These are phyloP conservation scores for Ommatoiulus sabulosus DNA, from an alignment of 2,888 invertebrate genomes.

Conservation along the genomic window DNA sequence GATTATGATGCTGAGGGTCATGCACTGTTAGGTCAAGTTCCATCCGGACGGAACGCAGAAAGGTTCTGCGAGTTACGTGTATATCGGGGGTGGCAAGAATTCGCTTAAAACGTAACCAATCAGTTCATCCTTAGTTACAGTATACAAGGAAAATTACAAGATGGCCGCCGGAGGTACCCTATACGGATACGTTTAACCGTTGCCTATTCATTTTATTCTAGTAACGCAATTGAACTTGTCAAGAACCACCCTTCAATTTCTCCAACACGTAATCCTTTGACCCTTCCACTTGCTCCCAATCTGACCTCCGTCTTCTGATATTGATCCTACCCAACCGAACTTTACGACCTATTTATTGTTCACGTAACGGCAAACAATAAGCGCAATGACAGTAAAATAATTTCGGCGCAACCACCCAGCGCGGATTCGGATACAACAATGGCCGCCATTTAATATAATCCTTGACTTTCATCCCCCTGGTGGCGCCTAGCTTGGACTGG, in stretches of 20 bases:
- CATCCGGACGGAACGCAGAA: background rate
- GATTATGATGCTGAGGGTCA: background rate
- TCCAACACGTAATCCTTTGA: background rate
- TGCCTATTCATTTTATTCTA: background rate
- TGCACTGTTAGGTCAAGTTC: background rate
- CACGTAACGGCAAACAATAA: background rate
- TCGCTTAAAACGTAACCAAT: background rate
- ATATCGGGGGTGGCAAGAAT: background rate
- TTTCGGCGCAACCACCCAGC: background rate
- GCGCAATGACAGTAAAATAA: constrained; percentile 13
- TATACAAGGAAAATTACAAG: background rate
- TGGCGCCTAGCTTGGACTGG: background rate
- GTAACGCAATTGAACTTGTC: background rate
- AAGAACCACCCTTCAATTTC: background rate
- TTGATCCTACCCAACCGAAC: background rate
- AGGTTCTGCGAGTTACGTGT: background rate
- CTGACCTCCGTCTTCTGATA: background rate
- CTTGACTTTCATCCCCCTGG: background rate
- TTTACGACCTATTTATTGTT: constrained; percentile 32
- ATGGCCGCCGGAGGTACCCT: constrained; percentile 25
- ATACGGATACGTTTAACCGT: background rate
- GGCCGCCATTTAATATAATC: constrained; percentile 12
- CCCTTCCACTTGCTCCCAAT: constrained; percentile 25
- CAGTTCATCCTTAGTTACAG: background rate
- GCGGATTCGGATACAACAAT: background rate